Base-by-base conservation (phyloP, 2,888 invertebrate species). In the Crepidodera aurea region DNA sequence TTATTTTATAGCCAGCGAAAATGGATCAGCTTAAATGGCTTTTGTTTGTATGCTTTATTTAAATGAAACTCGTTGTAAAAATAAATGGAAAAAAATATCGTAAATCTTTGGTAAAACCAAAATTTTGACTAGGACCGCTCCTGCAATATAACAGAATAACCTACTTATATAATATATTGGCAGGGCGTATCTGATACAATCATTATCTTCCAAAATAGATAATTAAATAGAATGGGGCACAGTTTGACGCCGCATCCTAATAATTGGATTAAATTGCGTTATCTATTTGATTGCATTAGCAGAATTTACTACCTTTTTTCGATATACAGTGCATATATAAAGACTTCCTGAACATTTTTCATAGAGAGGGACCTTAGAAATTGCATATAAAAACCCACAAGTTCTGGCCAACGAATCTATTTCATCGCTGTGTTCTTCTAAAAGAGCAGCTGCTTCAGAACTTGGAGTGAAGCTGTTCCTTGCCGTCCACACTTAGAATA, bases 361-460 rank as follows among this genome's bases (percentile, higher is more conserved):
- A 80, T 94, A 94, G 81, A 93, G 93, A 3, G 93, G 92, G 71
- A 94, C 93, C 95, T 94, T 96, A 73, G 96, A 95, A 78, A 98
- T 96, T 86, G 98, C 97, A 78, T 93, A 96, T 10, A 98, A 87
- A 83, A 98, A 98, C 55, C 96, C 86, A 82, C 98, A 98, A 1
- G 98, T 98, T 69, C 96, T 84, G 4, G 96, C 95, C 82, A 96
- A 86, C 67, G 91, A 93, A 74, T 96, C 95, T 55, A 96, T 89
- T 78, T 96, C 96, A 75, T 94, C 94, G 72, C 93, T 91, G 75
- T 97, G 94, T 77, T 98, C 97, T 76, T 95, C 94, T 60, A 98
- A 81, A 29, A 96, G 81, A 0, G 94, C 93, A 0, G 94, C 90
- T 80, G 99, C 98, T 79, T 98, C 98, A 0, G 94, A 89, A 60